Conservation (phyloP, 30 jellyfish, hydroid and myxozoan species). For the Turritopsis rubra region DNA sequence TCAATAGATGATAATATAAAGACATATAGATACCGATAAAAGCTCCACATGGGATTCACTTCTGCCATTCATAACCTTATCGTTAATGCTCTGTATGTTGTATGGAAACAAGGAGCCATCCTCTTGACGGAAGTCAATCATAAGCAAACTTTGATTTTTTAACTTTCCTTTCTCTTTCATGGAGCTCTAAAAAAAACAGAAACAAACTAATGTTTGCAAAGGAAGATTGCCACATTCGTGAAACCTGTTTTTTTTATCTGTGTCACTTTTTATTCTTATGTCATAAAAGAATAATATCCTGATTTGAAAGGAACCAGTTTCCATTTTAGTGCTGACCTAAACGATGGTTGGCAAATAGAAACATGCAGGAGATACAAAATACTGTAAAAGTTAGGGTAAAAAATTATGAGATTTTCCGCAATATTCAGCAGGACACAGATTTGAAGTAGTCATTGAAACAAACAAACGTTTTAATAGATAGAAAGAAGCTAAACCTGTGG, state of each 20-base stretch:
- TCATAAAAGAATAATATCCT: too few species aligned
- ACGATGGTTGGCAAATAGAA: too few species aligned
- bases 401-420: too few species aligned
- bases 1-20: not conserved
- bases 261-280: too few species aligned
- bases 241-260: too few species aligned
- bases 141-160: not conserved
- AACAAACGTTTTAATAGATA: not conserved
- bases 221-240: too few species aligned
- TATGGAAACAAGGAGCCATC: slow-evolving; percentile 18
- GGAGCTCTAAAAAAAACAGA: not conserved
- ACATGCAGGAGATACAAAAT: too few species aligned
- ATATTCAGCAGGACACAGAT: too few species aligned
- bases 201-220: not conserved
- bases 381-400: too few species aligned
- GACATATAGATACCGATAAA: not conserved
- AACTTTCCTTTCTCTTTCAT: not conserved
- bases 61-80: slow-evolving; percentile 11
- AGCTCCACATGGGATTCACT: not conserved
- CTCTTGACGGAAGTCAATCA: slow-evolving; percentile 13
- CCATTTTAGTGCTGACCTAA: too few species aligned
- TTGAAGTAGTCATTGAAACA: too few species aligned
- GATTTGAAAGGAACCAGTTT: too few species aligned
- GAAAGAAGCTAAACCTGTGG: not conserved
- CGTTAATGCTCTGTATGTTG: not conserved